Percentiles rank a stretch among this genome's conserved stretches.
Evolutionary conservation across 2,113 vertebrate species (phyloP).

Genomic region (Nesogale talazaci): DNA sequence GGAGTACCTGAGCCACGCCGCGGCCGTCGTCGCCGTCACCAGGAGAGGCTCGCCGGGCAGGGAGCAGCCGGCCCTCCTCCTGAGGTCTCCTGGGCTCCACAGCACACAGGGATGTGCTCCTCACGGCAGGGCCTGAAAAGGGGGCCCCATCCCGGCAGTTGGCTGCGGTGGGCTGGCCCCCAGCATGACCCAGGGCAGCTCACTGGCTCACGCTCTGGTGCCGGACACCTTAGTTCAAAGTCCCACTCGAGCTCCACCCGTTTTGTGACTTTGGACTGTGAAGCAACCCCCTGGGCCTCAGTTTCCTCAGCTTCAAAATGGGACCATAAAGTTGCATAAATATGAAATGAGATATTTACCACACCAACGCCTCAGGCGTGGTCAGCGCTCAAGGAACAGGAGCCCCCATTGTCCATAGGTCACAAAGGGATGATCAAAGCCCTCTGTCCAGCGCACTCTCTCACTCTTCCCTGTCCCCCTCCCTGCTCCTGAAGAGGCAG

Average conservation of each 20-base stretch:
- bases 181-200: neutral
- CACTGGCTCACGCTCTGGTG: neutral
- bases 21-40: conserved; percentile 50
- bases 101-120: conserved; percentile 85
- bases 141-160: neutral
- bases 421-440: neutral
- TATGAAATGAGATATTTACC: conserved; percentile 18
- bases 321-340: neutral
- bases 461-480: neutral
- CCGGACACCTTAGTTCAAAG: conserved; percentile 31
- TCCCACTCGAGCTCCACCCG: neutral
- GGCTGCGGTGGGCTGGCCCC: neutral
- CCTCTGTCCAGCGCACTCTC: neutral
- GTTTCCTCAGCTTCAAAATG: conserved; percentile 25
- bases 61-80: conserved; percentile 74
- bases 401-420: too few species aligned
- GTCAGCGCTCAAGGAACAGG: too few species aligned
- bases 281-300: conserved; percentile 24
- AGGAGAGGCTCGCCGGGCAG: conserved; percentile 84
- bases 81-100: conserved; percentile 75
- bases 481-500: neutral
- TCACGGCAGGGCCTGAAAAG: conserved; percentile 83
- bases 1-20: conserved; percentile 80
- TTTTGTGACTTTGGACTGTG: conserved; percentile 20
- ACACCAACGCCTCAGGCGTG: too few species aligned